Evolutionary conservation across 2,797 vertebrate species (phyloP).

Genomic region (Malurus splendens): DNA sequence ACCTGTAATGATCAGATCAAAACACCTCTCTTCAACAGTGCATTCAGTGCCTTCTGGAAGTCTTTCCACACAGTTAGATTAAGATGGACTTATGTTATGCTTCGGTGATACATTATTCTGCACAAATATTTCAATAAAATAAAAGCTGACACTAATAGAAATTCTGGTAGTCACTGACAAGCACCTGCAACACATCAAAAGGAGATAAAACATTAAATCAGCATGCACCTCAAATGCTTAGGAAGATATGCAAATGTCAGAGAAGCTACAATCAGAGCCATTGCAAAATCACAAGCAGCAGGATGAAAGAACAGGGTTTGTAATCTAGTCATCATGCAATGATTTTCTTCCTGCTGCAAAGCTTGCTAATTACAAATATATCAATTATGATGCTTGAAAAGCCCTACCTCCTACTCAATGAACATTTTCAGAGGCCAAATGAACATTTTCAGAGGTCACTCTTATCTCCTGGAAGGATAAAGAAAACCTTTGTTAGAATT

Average conservation of each 20-base stretch:
- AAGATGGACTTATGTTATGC: background rate
- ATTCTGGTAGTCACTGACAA: slow-evolving; percentile 22
- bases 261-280: slow-evolving; percentile 47
- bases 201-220: slow-evolving; percentile 42
- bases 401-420: background rate
- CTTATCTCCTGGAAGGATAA: background rate
- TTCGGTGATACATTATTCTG: background rate
- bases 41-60: background rate
- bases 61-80: background rate
- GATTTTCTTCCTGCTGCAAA: slow-evolving; percentile 47
- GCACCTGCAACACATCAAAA: slow-evolving; percentile 52
- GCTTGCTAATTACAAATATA: slow-evolving; percentile 53
- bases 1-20: background rate
- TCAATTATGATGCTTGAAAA: slow-evolving; percentile 36
- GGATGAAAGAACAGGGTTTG: slow-evolving; percentile 31
- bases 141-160: slow-evolving; percentile 5
- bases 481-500: background rate
- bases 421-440: slow-evolving; percentile 6
- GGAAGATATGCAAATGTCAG: slow-evolving; percentile 54
- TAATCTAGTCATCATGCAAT: slow-evolving; percentile 46
- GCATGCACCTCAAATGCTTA: slow-evolving; percentile 25
- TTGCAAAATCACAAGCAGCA: slow-evolving; percentile 39
- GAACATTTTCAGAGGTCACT: background rate
- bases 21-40: background rate
- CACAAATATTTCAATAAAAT: slow-evolving; percentile 28